These are phyloP conservation scores for Thereva unica DNA, from an alignment of 2,888 invertebrate genomes.

Conservation along the genomic window DNA sequence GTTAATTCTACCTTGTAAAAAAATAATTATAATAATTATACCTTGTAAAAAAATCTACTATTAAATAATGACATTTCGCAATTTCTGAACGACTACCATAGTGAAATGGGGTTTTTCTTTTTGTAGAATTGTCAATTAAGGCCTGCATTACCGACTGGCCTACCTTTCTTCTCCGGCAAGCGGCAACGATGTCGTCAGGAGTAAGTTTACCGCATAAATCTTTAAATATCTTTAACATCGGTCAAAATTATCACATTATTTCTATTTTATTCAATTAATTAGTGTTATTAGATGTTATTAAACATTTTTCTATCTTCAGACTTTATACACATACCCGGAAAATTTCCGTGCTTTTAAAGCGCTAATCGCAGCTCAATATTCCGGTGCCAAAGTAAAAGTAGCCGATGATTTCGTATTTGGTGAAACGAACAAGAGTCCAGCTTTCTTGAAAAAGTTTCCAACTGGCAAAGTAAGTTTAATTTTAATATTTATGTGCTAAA, in stretches of 20 bases:
- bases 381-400: conserved; percentile 83
- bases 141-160: conserved; percentile 44
- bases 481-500: background rate
- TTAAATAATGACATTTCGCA: too few relatives aligned
- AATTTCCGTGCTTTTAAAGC: conserved; percentile 98
- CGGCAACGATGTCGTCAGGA: conserved; percentile 72
- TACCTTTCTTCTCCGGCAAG: conserved; percentile 59
- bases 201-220: conserved; percentile 60
- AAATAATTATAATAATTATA: too few relatives aligned
- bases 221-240: conserved; percentile 15
- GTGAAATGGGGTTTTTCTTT: too few relatives aligned
- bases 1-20: too few relatives aligned
- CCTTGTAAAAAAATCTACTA: too few relatives aligned
- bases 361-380: conserved; percentile 96
- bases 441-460: conserved; percentile 93
- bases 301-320: conserved; percentile 54
- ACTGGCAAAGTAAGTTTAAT: conserved; percentile 81
- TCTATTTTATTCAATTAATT: background rate
- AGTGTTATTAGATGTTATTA: background rate
- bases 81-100: too few relatives aligned
- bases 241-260: background rate
- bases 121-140: conserved; percentile 21
- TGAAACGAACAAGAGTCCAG: conserved; percentile 86
- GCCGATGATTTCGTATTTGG: conserved; percentile 88
- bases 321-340: conserved; percentile 96